Evolutionary conservation across 2,797 vertebrate species (phyloP).

Genomic region (Enteromius anoplus): DNA sequence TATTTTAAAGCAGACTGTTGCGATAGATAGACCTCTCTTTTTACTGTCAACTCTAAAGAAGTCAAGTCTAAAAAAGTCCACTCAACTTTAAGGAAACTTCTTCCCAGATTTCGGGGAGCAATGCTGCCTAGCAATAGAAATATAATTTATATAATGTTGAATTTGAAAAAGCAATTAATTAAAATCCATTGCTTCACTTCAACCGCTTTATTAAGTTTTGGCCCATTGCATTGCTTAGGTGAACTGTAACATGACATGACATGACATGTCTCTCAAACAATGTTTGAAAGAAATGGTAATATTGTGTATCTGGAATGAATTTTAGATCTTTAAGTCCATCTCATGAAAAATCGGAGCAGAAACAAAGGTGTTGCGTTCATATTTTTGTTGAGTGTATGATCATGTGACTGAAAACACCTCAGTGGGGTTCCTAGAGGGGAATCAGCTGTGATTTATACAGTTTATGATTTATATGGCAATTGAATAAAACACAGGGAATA

Average conservation of each 20-base stretch:
- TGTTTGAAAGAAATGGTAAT: too few relatives aligned
- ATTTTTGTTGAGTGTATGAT: too few relatives aligned
- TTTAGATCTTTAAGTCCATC: too few relatives aligned
- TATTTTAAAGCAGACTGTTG: slow-evolving; percentile 56
- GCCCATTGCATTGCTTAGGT: background rate
- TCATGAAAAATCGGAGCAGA: too few relatives aligned
- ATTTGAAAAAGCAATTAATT: background rate
- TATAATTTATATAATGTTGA: background rate
- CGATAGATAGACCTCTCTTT: background rate
- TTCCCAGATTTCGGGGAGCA: background rate
- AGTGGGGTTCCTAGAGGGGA: too few relatives aligned
- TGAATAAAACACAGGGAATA: too few relatives aligned
- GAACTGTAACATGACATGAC: background rate
- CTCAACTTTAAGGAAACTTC: background rate
- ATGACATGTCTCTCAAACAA: too few relatives aligned
- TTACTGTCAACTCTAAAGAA: background rate
- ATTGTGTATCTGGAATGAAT: too few relatives aligned
- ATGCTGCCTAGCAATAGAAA: background rate
- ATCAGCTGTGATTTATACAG: too few relatives aligned
- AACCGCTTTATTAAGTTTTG: background rate
- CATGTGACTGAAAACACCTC: too few relatives aligned
- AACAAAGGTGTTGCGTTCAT: too few relatives aligned
- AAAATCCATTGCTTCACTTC: background rate
- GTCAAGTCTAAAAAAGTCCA: background rate
- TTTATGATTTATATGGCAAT: too few relatives aligned